Evolutionary conservation across 2,888 invertebrate species (phyloP), one percentile per base, ranked within the genome.

Genomic region (Sinotaia quadrata): DNA sequence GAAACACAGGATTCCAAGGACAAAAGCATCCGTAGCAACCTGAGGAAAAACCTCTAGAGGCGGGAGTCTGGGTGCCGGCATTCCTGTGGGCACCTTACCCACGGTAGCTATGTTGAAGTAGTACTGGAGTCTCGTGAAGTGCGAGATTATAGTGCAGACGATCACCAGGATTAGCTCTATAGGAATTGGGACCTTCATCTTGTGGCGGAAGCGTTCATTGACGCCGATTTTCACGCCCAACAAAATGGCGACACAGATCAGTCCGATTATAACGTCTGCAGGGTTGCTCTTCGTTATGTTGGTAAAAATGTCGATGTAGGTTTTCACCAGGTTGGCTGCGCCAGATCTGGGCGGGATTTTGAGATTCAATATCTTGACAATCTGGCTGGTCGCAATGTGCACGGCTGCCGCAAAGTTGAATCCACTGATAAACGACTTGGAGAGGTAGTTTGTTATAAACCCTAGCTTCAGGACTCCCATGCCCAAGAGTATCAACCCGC

Each of bases 401-500:
- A 81, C 68, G n/a, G 79, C 78, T 4, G 80, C 77, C 2, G 80
- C 80, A 18, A 77, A 77, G n/a, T 81, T 81, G 67, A 83, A 83
- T 1, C 81, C 81, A 7, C 81, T 76, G 18, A 82, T 76, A 60
- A 83, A 81, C 21, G 82, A 78, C 69, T 86, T 85, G 0, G 86
- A 84, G 41, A 87, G 75, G 62, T 87, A 87, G 0, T 84, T 82
- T 2, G 84, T 85, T 54, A 87, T 81, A 71, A 87, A 85, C 3
- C 87, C 87, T 15, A 87, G 68, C 8, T 74, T 69, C 7, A 78
- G 31, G 2, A 79, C n/a, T 2, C 78, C 78, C 73, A 80, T 75
- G 3, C 24, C 69, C 27, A 70, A 44, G 15, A 78, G 71, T 36
- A 80, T 59, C 21, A 75, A 29, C 2, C 82, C 81, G 8, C 47